Evolutionary conservation across 2,888 invertebrate species (phyloP).

Genomic region (Kuschelorhynchus macadamiae): DNA sequence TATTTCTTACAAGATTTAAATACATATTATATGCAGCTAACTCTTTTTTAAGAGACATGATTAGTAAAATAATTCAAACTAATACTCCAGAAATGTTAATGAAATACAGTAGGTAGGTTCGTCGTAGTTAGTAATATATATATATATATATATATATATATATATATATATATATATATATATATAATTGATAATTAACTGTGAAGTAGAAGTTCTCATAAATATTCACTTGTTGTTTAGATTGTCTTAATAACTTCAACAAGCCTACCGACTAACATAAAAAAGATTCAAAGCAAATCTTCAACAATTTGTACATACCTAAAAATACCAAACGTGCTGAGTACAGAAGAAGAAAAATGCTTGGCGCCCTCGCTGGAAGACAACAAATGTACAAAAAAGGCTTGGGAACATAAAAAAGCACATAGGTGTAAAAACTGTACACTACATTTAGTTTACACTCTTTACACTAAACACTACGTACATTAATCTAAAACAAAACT

Average conservation of each 20-base stretch:
- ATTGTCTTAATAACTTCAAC: not conserved
- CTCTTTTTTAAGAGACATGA: too few relatives aligned
- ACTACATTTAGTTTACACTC: slow-evolving; percentile 25
- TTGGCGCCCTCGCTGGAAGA: slow-evolving; percentile 79
- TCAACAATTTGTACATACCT: slow-evolving; percentile 73
- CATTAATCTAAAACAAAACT: slow-evolving; percentile 30
- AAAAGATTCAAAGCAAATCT: not conserved
- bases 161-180: too few relatives aligned
- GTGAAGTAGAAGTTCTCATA: too few relatives aligned
- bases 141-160: too few relatives aligned
- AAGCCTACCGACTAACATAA: not conserved
- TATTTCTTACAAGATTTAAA: too few relatives aligned
- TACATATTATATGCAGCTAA: too few relatives aligned
- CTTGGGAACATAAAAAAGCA: slow-evolving; percentile 37
- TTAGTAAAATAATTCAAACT: too few relatives aligned
- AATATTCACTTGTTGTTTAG: too few relatives aligned
- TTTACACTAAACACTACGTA: slow-evolving; percentile 25
- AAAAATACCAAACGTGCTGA: slow-evolving; percentile 80
- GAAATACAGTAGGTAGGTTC: too few relatives aligned
- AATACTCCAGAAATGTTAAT: too few relatives aligned
- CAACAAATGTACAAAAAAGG: slow-evolving; percentile 71
- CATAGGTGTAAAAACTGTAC: slow-evolving; percentile 19
- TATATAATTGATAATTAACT: too few relatives aligned
- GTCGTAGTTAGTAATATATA: too few relatives aligned
- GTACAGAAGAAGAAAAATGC: slow-evolving; percentile 78